Conservation (phyloP, 2,888 invertebrate species). For the Abrostola triplasia region DNA sequence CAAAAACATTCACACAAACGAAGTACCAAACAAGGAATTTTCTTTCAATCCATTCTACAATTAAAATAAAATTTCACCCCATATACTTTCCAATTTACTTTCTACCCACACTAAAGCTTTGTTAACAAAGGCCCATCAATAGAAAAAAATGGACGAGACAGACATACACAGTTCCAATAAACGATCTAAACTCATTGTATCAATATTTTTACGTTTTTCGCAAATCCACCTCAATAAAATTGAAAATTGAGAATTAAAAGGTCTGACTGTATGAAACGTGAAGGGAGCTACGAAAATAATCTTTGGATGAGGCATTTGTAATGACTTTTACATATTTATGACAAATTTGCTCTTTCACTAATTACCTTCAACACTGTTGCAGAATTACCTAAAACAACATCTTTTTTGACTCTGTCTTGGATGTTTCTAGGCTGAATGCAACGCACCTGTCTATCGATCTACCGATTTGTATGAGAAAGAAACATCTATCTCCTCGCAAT, state of each 20-base stretch:
- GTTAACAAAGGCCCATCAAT: not conserved
- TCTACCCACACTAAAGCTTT: not conserved
- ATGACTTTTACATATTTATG: too few species aligned
- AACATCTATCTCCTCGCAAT: too few species aligned
- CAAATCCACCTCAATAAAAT: constrained; percentile 51
- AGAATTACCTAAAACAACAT: too few species aligned
- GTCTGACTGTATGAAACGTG: constrained; percentile 34
- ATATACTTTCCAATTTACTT: not conserved
- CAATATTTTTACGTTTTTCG: constrained; percentile 35
- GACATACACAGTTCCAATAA: not conserved
- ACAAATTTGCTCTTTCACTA: too few species aligned
- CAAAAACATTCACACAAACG: too few species aligned
- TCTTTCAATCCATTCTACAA: too few species aligned
- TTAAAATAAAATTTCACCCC: not conserved
- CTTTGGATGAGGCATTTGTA: constrained; percentile 34
- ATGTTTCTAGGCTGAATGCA: too few species aligned
- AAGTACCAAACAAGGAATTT: too few species aligned
- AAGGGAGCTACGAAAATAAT: constrained; percentile 27
- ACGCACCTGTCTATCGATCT: too few species aligned
- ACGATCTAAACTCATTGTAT: not conserved
- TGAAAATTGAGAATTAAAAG: constrained; percentile 55
- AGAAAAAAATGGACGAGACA: not conserved
- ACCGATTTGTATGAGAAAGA: too few species aligned
- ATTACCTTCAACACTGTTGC: too few species aligned
- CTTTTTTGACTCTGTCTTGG: too few species aligned